Base-by-base conservation (phyloP, 2,113 vertebrate genomes). In the Syngnathus typhle region DNA sequence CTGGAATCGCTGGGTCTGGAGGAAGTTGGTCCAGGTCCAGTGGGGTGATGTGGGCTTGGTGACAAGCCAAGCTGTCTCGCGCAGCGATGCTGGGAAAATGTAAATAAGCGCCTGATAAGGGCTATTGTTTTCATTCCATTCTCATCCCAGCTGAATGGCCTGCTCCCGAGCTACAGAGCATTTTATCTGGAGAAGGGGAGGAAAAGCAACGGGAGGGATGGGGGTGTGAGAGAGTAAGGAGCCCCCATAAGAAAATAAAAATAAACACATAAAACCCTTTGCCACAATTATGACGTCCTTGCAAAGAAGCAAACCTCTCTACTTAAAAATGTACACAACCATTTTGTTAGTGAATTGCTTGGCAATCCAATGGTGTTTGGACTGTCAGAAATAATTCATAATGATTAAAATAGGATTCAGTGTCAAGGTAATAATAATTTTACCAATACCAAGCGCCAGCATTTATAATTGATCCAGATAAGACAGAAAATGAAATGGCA, bases 41-140 rank as follows among this genome's bases (percentile, higher is more conserved):
- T 72, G 87, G 79, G 75, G 87, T 77, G 78, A 82, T 84, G 84
- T 85, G 85, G 81, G 83, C 85, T 83, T 86, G 80, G 81, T 88
- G 83, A 84, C 85, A 85, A 83, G 81, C 83, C 83, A 79, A 81
- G 81, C 87, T 67, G 83, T 90, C 81, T 89, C 78, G 80, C 76
- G 68, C 64, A 79, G 85, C 87, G 84, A 92, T 82, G 87, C 91
- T 94, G 90, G 89, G 88, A 93, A 92, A 91, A 91, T 88, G 87
- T 89, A 93, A 94, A 93, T 87, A 93, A 88, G 89, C 88, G 87
- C 80, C 82, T 89, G 92, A 94, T 94, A 92, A 91, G 90, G 82
- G 80, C 89, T 91, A 92, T 96, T 94, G 89, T 94, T 95, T 93
- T 94, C 89, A 91, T 93, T 94, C 89, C 92, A 92, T 90, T 91